Evolutionary conservation across 2,888 invertebrate species (phyloP).

Genomic region (Epistrophella euchroma): DNA sequence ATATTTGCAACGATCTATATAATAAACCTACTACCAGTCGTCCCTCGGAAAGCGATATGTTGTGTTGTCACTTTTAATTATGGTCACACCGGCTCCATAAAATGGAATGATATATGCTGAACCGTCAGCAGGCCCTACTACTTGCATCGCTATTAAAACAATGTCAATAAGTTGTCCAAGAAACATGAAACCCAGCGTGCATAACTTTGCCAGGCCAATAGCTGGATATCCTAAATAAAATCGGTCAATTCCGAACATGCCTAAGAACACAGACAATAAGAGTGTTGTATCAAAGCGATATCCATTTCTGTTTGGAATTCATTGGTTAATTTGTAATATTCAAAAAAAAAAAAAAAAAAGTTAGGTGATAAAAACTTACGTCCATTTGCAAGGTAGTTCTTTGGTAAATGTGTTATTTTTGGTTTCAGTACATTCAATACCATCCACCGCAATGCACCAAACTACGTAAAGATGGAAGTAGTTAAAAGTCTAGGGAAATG

Average conservation of each 20-base stretch:
- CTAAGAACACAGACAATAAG: constrained; percentile 96
- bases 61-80: constrained; percentile 92
- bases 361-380: constrained; percentile 88
- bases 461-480: constrained; percentile 85
- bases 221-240: constrained; percentile 99
- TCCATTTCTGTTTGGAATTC: constrained; percentile 90
- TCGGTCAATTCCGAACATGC: constrained; percentile 98
- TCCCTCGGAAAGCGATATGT: constrained; percentile 92
- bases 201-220: constrained; percentile 96
- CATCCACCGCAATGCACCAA: constrained; percentile 92
- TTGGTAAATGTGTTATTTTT: constrained; percentile 91
- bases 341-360: too few species aligned
- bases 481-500: not conserved
- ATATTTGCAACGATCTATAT: not conserved
- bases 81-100: constrained; percentile 94
- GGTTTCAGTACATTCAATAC: constrained; percentile 91
- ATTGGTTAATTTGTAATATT: not conserved
- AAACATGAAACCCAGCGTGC: constrained; percentile 98
- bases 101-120: constrained; percentile 97
- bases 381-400: constrained; percentile 96
- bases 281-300: constrained; percentile 96
- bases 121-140: constrained; percentile 97
- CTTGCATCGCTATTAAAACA: constrained; percentile 89
- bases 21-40: constrained; percentile 86
- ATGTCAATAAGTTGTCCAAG: constrained; percentile 97